These are phyloP conservation scores for Serripes groenlandicus DNA, from an alignment of 2,888 invertebrate species.

Conservation along the genomic window DNA sequence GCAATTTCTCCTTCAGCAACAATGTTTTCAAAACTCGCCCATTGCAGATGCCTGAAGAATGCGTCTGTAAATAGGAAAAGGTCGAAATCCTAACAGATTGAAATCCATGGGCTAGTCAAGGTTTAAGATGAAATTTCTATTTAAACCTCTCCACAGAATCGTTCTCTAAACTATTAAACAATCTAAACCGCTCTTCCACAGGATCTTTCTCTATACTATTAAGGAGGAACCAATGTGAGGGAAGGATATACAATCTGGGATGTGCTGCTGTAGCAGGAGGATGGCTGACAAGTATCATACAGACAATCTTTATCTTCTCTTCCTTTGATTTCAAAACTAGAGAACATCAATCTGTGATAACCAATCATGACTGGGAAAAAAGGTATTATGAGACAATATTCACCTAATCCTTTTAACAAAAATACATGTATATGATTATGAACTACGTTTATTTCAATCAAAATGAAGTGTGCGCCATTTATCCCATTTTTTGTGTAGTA, in stretches of 20 bases:
- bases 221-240: slow-evolving; percentile 43
- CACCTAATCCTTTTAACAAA: too few species aligned
- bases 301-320: slow-evolving; percentile 33
- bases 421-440: too few species aligned
- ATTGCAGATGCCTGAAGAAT: too few species aligned
- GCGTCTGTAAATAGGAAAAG: too few species aligned
- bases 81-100: too few species aligned
- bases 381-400: slow-evolving; percentile 47
- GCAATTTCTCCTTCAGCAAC: neutral
- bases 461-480: too few species aligned
- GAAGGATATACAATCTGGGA: slow-evolving; percentile 49
- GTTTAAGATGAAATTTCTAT: too few species aligned
- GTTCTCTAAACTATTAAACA: too few species aligned
- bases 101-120: too few species aligned
- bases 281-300: slow-evolving; percentile 48
- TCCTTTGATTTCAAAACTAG: slow-evolving; percentile 41
- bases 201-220: slow-evolving; percentile 48
- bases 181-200: slow-evolving; percentile 16
- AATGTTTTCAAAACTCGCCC: neutral
- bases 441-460: too few species aligned
- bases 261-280: slow-evolving; percentile 42
- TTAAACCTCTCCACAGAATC: too few species aligned
- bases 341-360: slow-evolving; percentile 54
- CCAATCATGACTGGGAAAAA: slow-evolving; percentile 65
- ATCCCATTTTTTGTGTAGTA: too few species aligned